A percentile compares a stretch with the other conserved stretches of the same genome.
These are phyloP conservation scores for Graptemys geographica DNA, from an alignment of 2,797 vertebrate genomes.

Conservation along the genomic window DNA sequence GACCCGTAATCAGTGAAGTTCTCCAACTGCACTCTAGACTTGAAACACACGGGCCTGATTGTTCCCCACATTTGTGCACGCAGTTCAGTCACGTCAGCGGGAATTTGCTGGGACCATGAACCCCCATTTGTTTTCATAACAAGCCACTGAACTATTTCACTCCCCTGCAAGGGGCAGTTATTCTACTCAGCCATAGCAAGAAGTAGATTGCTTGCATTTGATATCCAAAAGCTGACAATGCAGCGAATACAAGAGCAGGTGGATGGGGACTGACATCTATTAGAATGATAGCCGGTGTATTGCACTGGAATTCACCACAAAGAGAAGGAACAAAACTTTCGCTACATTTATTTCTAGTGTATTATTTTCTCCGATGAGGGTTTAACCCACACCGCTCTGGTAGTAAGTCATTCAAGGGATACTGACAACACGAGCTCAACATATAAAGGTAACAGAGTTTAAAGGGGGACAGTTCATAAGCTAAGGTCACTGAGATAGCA, in stretches of 20 bases:
- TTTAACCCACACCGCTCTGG: accelerated
- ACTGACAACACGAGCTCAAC: not conserved
- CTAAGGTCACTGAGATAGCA: slow-evolving; percentile 1
- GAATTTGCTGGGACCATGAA: not conserved
- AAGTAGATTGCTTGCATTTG: not conserved
- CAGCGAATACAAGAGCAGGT: not conserved
- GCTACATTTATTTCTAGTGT: not conserved
- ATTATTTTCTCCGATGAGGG: not conserved
- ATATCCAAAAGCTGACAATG: not conserved
- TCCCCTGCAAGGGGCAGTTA: not conserved
- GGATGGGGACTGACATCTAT: not conserved
- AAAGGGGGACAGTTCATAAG: not conserved
- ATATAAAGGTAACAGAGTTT: not conserved
- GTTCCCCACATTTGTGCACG: not conserved
- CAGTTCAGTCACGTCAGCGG: not conserved
- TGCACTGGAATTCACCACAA: not conserved
- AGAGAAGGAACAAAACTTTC: not conserved
- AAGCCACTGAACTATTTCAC: not conserved
- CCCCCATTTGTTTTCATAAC: not conserved
- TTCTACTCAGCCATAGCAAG: not conserved
- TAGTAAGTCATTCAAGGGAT: not conserved
- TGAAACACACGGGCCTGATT: not conserved
- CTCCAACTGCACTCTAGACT: not conserved
- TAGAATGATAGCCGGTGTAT: not conserved
- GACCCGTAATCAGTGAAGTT: not conserved